A percentile compares a stretch with the other conserved stretches of the same genome.
Conservation (phyloP, 2,797 vertebrate genomes). For the Paratrypauchen microcephalus region DNA sequence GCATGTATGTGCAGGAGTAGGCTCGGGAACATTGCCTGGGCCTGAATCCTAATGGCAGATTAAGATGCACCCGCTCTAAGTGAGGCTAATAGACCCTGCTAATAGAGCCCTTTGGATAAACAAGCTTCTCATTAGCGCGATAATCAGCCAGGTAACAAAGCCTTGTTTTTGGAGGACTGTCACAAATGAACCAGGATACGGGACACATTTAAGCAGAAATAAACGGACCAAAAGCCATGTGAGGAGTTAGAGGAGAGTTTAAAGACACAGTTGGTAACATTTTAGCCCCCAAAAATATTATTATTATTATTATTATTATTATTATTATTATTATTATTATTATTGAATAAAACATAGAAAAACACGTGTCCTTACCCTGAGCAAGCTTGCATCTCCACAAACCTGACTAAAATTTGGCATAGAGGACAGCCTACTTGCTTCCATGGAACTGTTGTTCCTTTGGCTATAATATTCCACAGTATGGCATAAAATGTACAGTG, state of each 20-base stretch:
- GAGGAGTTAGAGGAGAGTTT: constrained; percentile 21
- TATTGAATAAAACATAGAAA: too few relatives aligned
- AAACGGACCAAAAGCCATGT: constrained; percentile 49
- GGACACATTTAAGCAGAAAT: constrained; percentile 47
- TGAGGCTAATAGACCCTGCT: constrained; percentile 74
- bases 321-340: too few relatives aligned
- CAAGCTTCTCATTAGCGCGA: constrained; percentile 73
- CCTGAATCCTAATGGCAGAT: constrained; percentile 79
- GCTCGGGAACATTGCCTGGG: constrained; percentile 72
- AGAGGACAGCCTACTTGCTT: too few relatives aligned
- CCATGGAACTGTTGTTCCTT: too few relatives aligned
- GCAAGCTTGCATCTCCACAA: too few relatives aligned
- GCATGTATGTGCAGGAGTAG: constrained; percentile 73
- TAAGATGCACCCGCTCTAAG: constrained; percentile 72
- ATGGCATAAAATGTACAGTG: too few relatives aligned
- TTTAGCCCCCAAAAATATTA: too few relatives aligned
- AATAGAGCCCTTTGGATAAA: constrained; percentile 80
- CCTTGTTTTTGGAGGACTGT: constrained; percentile 68
- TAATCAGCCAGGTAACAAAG: constrained; percentile 74
- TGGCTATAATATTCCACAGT: too few relatives aligned
- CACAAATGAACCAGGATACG: constrained; percentile 48
- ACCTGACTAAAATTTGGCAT: too few relatives aligned
- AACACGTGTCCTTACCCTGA: too few relatives aligned
- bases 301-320: too few relatives aligned
- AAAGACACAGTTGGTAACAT: background rate